These are phyloP conservation scores for Torymus auratus DNA, from an alignment of 2,888 invertebrate species.

Conservation along the genomic window DNA sequence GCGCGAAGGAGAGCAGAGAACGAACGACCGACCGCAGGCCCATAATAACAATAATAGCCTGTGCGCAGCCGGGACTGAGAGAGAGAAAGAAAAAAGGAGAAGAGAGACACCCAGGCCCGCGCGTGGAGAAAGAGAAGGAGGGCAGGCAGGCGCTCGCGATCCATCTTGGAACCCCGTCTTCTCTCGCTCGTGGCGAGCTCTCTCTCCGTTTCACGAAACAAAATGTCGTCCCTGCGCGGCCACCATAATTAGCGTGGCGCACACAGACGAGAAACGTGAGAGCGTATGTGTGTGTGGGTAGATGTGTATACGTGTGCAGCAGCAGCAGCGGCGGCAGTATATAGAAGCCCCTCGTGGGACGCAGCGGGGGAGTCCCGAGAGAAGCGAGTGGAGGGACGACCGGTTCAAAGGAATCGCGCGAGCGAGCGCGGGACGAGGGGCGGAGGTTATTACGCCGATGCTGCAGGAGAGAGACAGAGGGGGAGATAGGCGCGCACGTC, in stretches of 20 bases:
- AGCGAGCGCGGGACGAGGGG: constrained; percentile 42
- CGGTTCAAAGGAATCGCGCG: constrained; percentile 60
- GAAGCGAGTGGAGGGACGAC: constrained; percentile 58
- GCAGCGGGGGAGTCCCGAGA: constrained; percentile 59
- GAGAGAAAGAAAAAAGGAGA: background rate
- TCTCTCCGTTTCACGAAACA: constrained; percentile 67
- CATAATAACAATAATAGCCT: background rate
- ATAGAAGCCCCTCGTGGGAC: constrained; percentile 56
- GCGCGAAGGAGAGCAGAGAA: constrained; percentile 33
- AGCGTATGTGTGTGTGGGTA: background rate
- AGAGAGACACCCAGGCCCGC: constrained; percentile 10
- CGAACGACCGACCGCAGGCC: constrained; percentile 50
- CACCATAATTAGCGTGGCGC: constrained; percentile 74
- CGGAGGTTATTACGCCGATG: constrained; percentile 53
- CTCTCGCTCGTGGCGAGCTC: too few relatives aligned
- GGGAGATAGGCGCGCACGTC: background rate
- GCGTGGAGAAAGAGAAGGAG: constrained; percentile 30
- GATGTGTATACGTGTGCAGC: constrained; percentile 1
- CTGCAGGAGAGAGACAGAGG: constrained; percentile 13
- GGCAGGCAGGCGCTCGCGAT: constrained; percentile 60
- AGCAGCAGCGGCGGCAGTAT: background rate
- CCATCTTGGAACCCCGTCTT: constrained; percentile 67
- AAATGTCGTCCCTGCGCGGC: constrained; percentile 74
- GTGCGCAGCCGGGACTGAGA: background rate
- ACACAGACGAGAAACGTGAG: background rate